Evolutionary conservation across 2,113 vertebrate species (phyloP).

Genomic region (Chionodraco myersi): DNA sequence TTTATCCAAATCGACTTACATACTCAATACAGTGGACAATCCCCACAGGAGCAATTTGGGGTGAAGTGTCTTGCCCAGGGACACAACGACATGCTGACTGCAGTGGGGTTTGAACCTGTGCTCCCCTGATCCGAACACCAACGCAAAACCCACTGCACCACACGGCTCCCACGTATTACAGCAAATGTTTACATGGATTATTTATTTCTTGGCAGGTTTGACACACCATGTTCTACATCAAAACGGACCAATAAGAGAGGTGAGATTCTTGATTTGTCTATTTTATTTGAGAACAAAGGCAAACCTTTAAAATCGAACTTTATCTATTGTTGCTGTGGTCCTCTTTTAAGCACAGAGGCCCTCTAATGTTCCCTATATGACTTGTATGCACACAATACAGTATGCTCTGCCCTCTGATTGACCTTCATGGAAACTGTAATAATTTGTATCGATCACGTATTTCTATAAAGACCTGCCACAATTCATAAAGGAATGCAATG

Average conservation of each 20-base stretch:
- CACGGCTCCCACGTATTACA: no score
- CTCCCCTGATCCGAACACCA: no score
- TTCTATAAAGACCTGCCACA: not conserved
- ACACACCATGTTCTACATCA: not conserved
- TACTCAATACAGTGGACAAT: no score
- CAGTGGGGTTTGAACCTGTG: no score
- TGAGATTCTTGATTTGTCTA: not conserved
- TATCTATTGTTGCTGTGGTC: not conserved
- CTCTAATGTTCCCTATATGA: not conserved
- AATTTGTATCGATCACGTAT: not conserved
- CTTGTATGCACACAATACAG: not conserved
- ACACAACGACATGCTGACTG: no score
- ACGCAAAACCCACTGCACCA: no score
- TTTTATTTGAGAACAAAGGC: no score
- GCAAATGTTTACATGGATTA: not conserved
- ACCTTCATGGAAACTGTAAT: not conserved
- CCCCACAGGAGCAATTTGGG: no score
- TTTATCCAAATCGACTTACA: no score
- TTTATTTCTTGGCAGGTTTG: not conserved
- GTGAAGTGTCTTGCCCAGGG: no score
- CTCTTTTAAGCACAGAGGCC: not conserved
- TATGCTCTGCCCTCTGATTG: not conserved
- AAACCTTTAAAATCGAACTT: not conserved
- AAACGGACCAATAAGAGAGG: not conserved
- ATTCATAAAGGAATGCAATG: not conserved